Evolutionary conservation across 2,888 invertebrate species (phyloP), one percentile per base, ranked within the genome.

Genomic region (Dermolepida albohirtum): DNA sequence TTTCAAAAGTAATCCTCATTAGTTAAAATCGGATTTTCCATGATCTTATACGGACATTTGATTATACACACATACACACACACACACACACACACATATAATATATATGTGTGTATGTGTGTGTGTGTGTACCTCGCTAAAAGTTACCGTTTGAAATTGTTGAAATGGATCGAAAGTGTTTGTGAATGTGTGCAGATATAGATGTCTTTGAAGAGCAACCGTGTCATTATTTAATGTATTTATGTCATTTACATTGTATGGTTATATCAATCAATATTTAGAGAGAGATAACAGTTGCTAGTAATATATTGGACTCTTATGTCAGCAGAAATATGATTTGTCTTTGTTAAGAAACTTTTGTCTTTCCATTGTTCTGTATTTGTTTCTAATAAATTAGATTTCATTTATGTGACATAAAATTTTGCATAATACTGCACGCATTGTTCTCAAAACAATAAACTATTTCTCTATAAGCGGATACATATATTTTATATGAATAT

Each of bases 181-280:
- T 43, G 14, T 59, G 59, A 44, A 57, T 57, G 57, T 16, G 47
- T 47, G 44, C 59, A 47, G 47, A 59, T 59, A 59, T 59, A 59
- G 59, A 59, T 47, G 59, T 59, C 59, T 59, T 59, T 44, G 29
- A 1, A 47, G 29, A 59, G 47, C 8, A 11, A 47, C 29, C 16
- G 34, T 29, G 59, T 59, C 34, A 34, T 11, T 59, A 59, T 47
- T 59, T 59, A 47, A 59, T 59, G 47, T 59, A 59, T 59, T 59
- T 59, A 59, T 59, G 59, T 59, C 59, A 47, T 47, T 34, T 27
- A 47, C 29, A 29, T 47, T 59, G 29, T 59, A 29, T 16, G 34
- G 4, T 47, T n/a, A 34, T 27, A 59, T 59, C 59, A 59, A 59
- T 59, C 59, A 59, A 16, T 14, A 47, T n/a, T 59, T n/a, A 34